phyloP scores from a whole-genome alignment of 2,888 invertebrate genomes.

The Paralinhomoeus sp. region DNA sequence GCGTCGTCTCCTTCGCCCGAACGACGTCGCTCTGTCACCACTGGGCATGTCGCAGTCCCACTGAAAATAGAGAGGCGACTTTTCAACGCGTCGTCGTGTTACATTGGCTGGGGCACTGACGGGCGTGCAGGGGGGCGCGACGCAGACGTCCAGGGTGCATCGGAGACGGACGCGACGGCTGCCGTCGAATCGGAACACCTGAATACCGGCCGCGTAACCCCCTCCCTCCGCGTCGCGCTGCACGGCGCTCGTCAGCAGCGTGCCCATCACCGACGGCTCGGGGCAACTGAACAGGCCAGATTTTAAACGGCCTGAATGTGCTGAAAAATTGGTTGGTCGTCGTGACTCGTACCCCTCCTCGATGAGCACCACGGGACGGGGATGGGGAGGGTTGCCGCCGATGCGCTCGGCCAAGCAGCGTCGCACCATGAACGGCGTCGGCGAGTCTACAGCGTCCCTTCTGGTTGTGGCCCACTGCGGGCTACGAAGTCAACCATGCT shows the following conservation, averaged over 20 bases:
- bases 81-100: too few species aligned
- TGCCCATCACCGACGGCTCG: slow-evolving; percentile 13
- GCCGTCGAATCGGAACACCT: slow-evolving; percentile 23
- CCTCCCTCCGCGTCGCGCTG: slow-evolving; percentile 7
- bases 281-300: slow-evolving; percentile 19
- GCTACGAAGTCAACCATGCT: too few species aligned
- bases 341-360: slow-evolving; percentile 15
- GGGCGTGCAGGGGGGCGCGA: too few species aligned
- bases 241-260: slow-evolving; percentile 15
- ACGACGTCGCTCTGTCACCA: too few species aligned
- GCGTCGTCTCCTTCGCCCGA: too few species aligned
- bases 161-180: slow-evolving; percentile 19
- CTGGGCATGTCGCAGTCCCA: too few species aligned
- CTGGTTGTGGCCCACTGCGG: too few species aligned
- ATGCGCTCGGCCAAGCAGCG: slow-evolving; percentile 20
- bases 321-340: too few species aligned
- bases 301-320: not conserved
- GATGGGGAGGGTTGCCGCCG: slow-evolving; percentile 18
- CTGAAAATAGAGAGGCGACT: too few species aligned
- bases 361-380: slow-evolving; percentile 16
- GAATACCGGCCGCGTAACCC: slow-evolving; percentile 18
- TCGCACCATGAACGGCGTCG: slow-evolving; percentile 16
- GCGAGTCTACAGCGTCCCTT: not conserved
- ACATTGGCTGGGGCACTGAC: too few species aligned
- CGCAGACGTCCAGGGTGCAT: slow-evolving; percentile 21